phyloP scores from a whole-genome alignment of 1,140 invertebrate species.

The Macrosteles quadrilineatus region DNA sequence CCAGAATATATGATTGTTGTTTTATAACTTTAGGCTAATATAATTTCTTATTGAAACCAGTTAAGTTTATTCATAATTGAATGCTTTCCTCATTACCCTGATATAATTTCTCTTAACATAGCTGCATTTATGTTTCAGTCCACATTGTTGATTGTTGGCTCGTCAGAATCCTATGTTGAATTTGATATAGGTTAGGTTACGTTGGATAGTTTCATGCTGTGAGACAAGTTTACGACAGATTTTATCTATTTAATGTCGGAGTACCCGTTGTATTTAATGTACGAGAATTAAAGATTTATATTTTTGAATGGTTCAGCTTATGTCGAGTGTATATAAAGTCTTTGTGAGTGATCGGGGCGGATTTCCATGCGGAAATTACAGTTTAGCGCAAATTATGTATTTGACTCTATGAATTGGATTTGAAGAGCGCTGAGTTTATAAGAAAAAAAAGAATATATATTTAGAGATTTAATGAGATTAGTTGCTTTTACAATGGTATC shows the following conservation, averaged over 20 bases:
- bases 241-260: neutral
- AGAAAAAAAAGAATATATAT: no score
- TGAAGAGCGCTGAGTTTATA: no score
- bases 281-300: neutral
- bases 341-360: neutral
- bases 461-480: no score
- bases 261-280: neutral
- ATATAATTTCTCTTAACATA: neutral
- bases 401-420: no score
- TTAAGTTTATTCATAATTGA: neutral
- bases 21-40: no score
- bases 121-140: neutral
- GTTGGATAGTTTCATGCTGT: neutral
- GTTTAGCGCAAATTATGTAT: no score
- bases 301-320: slow-evolving; percentile 2
- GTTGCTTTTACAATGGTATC: no score
- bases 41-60: no score
- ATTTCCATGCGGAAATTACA: no score
- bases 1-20: no score
- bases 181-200: slow-evolving; percentile 5
- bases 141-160: neutral
- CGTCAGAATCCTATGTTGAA: neutral
- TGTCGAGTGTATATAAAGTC: slow-evolving; percentile 9
- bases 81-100: neutral
- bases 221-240: neutral